phyloP scores from a whole-genome alignment of 2,797 vertebrate genomes.

The Limnodromus scolopaceus region DNA sequence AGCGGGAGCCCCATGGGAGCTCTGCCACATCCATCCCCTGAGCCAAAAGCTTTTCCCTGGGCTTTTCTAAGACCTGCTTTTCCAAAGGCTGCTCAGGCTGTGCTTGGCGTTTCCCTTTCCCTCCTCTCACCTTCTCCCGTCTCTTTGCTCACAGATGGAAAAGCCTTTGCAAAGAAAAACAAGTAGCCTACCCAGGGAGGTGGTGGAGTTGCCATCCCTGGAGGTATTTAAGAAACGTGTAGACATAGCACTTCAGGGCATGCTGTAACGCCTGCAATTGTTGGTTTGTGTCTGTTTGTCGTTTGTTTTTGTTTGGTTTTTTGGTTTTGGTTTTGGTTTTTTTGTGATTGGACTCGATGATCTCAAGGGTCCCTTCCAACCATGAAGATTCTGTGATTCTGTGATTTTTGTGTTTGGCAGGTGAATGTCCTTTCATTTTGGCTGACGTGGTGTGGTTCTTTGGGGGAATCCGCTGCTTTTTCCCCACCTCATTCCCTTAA shows the following conservation, averaged over 20 bases:
- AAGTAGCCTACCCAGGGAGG: not conserved
- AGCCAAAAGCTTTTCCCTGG: not conserved
- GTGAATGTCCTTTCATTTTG: accelerated
- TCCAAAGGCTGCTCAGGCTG: not conserved
- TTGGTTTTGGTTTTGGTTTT: too few species aligned
- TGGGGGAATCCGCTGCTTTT: not conserved
- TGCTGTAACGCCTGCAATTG: too few species aligned
- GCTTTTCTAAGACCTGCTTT: not conserved
- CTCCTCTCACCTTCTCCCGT: not conserved
- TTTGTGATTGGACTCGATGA: too few species aligned
- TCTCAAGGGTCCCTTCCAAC: too few species aligned
- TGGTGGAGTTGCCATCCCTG: too few species aligned
- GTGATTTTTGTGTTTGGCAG: not conserved
- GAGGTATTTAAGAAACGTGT: too few species aligned
- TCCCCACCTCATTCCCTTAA: not conserved
- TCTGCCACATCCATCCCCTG: not conserved
- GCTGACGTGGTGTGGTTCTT: accelerated
- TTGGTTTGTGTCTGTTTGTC: too few species aligned
- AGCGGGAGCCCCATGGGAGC: not conserved
- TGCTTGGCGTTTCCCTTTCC: not conserved
- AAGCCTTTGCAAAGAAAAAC: not conserved
- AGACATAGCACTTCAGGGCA: too few species aligned
- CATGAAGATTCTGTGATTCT: too few species aligned
- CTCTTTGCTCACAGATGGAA: not conserved
- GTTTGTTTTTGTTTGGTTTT: too few species aligned